These are phyloP conservation scores for Formicarius rufipectus DNA, from an alignment of 2,113 vertebrate genomes.

Conservation along the genomic window DNA sequence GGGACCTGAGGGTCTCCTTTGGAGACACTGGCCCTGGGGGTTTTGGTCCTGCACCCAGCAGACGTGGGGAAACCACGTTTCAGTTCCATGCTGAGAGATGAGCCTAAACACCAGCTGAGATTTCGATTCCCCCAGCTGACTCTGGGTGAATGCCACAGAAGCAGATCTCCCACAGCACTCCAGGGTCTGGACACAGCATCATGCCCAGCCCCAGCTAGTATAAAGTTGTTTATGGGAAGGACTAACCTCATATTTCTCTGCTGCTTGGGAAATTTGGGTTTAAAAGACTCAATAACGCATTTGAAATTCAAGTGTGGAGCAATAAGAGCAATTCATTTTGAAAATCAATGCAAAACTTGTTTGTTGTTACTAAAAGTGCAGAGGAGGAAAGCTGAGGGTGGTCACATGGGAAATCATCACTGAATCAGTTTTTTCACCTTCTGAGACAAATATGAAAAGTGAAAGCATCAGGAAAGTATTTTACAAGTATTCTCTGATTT, in stretches of 20 bases:
- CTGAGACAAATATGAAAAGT: not conserved
- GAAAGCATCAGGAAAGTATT: not conserved
- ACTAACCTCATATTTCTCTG: not conserved
- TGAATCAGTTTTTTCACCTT: not conserved
- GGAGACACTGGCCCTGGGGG: rapidly evolving
- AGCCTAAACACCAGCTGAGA: not conserved
- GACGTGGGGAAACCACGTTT: not conserved
- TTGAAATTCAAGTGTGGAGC: not conserved
- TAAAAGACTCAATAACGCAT: not conserved
- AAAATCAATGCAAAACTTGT: not conserved
- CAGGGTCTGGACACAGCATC: rapidly evolving
- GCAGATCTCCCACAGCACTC: rapidly evolving
- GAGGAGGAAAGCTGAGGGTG: not conserved
- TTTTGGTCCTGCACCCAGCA: not conserved
- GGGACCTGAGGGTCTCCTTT: not conserved
- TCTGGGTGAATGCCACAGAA: not conserved
- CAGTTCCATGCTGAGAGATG: not conserved
- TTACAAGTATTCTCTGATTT: not conserved
- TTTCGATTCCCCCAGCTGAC: not conserved
- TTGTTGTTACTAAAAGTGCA: not conserved
- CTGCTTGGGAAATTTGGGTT: not conserved
- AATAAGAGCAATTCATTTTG: not conserved
- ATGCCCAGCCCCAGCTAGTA: not conserved
- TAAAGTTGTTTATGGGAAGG: not conserved
- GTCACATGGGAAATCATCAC: not conserved